These are phyloP conservation scores for Tigriopus californicus DNA, from an alignment of 2,888 invertebrate genomes.

Conservation along the genomic window DNA sequence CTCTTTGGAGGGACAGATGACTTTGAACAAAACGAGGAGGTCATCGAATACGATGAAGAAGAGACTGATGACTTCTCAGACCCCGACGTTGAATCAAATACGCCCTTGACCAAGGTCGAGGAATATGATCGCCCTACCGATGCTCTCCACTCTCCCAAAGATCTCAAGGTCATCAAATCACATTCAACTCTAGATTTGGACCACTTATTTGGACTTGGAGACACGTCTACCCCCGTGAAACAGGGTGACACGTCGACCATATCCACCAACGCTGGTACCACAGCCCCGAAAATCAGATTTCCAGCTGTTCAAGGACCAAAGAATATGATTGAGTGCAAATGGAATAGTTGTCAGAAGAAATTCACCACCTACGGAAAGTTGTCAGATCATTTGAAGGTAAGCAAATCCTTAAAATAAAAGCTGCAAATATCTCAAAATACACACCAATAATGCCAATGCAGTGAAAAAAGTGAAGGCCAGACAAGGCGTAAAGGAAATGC, in stretches of 20 bases:
- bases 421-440: too few relatives aligned
- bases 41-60: conserved; percentile 1
- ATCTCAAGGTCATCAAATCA: too few relatives aligned
- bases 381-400: conserved; percentile 67
- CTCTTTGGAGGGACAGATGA: not conserved
- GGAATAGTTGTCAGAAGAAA: conserved; percentile 59
- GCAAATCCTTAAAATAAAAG: too few relatives aligned
- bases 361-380: conserved; percentile 61
- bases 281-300: not conserved
- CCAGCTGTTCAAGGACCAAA: not conserved
- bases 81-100: not conserved
- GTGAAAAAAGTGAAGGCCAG: too few relatives aligned
- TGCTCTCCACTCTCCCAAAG: too few relatives aligned
- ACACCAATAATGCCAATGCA: too few relatives aligned
- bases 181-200: too few relatives aligned
- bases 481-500: too few relatives aligned
- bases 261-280: not conserved
- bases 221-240: too few relatives aligned
- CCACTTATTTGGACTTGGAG: too few relatives aligned
- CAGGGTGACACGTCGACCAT: not conserved
- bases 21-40: not conserved
- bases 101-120: not conserved
- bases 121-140: not conserved
- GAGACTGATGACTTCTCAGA: too few relatives aligned
- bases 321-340: conserved; percentile 40